phyloP scores from a whole-genome alignment of 2,797 vertebrate genomes.

The Octomys mimax region DNA sequence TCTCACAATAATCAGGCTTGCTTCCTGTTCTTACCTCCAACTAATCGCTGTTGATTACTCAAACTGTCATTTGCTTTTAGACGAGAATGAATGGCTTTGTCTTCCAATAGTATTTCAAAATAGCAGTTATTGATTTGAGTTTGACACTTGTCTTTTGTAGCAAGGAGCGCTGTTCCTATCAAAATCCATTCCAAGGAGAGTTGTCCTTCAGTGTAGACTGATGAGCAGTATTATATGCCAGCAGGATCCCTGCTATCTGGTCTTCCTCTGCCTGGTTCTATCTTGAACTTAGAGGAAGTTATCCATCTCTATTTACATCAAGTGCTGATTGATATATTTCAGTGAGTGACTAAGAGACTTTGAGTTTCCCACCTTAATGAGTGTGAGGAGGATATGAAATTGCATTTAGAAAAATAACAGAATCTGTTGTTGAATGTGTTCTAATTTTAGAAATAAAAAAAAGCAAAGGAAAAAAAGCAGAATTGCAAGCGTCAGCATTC shows the following conservation, averaged over 20 bases:
- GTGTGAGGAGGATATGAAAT: not conserved
- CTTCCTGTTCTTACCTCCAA: not conserved
- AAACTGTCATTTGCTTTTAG: slow-evolving; percentile 21
- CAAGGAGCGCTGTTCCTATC: not conserved
- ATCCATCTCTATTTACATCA: not conserved
- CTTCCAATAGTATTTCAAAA: slow-evolving; percentile 26
- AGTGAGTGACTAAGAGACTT: not conserved
- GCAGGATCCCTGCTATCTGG: not conserved
- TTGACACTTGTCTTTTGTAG: not conserved
- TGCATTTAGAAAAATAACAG: slow-evolving; percentile 25
- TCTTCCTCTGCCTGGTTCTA: not conserved
- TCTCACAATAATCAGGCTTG: not conserved
- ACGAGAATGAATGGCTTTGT: not conserved
- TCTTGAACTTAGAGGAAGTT: not conserved
- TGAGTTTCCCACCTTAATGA: not conserved
- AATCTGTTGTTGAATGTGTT: slow-evolving; percentile 16
- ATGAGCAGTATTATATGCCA: not conserved
- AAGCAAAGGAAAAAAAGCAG: not conserved
- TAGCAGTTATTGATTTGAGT: not conserved
- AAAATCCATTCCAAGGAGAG: not conserved
- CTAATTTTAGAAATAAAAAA: slow-evolving; percentile 65
- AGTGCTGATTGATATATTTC: slow-evolving; percentile 24
- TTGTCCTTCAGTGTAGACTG: not conserved
- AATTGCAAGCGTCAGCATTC: slow-evolving; percentile 19
- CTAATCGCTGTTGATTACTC: not conserved